phyloP scores from a whole-genome alignment of 2,113 vertebrate species.

The Rostratula benghalensis region DNA sequence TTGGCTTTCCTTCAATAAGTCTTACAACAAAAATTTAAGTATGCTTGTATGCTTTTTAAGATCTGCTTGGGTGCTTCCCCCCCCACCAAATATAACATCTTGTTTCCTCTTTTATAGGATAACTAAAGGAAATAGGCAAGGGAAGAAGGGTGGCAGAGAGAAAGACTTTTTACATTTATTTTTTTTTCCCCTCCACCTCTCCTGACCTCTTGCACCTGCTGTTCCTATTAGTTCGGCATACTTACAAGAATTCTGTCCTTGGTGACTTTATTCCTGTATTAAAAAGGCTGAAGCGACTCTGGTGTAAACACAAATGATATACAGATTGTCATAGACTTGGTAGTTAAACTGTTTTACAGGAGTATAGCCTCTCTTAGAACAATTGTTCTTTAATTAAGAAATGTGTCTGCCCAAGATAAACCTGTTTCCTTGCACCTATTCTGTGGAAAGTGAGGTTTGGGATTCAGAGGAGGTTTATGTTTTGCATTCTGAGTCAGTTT shows the following conservation, averaged over 20 bases:
- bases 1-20: not conserved
- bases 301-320: not conserved
- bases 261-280: not conserved
- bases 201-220: not conserved
- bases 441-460: not conserved
- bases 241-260: not conserved
- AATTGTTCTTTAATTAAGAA: not conserved
- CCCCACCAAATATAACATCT: not conserved
- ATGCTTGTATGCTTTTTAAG: not conserved
- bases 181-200: accelerated
- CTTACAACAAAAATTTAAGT: not conserved
- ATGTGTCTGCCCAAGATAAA: not conserved
- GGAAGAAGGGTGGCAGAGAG: too few relatives aligned
- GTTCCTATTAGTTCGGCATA: not conserved
- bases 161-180: not conserved
- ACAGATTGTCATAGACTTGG: not conserved
- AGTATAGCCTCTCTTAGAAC: not conserved
- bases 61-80: accelerated
- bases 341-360: not conserved
- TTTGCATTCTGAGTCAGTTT: not conserved
- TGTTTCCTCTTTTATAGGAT: accelerated
- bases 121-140: not conserved
- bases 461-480: not conserved
- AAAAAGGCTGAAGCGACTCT: not conserved
- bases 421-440: not conserved